These are phyloP conservation scores for Pseudeuparius sepicola DNA, from an alignment of 2,888 invertebrate genomes.

Conservation along the genomic window DNA sequence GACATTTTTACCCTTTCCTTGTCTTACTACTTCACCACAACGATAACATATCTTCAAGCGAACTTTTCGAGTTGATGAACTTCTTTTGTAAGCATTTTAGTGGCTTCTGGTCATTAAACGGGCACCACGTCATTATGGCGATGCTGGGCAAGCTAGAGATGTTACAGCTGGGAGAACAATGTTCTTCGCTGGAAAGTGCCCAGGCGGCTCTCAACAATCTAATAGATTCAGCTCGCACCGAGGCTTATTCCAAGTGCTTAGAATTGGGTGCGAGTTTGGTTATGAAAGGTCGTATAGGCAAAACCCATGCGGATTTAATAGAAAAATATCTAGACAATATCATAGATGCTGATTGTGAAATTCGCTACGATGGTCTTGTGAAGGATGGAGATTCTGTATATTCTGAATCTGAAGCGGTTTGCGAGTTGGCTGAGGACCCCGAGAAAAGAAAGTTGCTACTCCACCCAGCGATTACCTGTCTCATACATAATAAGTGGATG, in stretches of 20 bases:
- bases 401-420: conserved; percentile 22
- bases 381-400: conserved; percentile 19
- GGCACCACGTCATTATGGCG: conserved; percentile 21
- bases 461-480: conserved; percentile 22
- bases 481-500: conserved; percentile 24
- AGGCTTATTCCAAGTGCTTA: conserved; percentile 23
- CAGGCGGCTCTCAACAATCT: conserved; percentile 18
- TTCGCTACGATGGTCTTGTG: conserved; percentile 23
- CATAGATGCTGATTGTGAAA: conserved; percentile 17
- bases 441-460: conserved; percentile 21
- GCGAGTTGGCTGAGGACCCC: conserved; percentile 17
- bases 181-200: conserved; percentile 1
- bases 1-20: conserved; percentile 26
- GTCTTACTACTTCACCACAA: conserved; percentile 22
- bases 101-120: too few relatives aligned
- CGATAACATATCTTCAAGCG: conserved; percentile 15
- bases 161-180: conserved; percentile 3
- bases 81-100: too few relatives aligned
- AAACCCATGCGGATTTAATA: conserved; percentile 18
- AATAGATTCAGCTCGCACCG: too few relatives aligned
- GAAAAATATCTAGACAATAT: conserved; percentile 25
- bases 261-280: conserved; percentile 24
- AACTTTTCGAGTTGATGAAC: conserved; percentile 14
- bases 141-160: conserved; percentile 21
- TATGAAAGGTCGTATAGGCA: neutral